Evolutionary conservation across 2,888 invertebrate genomes (phyloP).

Genomic region (Oxycera nigricornis): DNA sequence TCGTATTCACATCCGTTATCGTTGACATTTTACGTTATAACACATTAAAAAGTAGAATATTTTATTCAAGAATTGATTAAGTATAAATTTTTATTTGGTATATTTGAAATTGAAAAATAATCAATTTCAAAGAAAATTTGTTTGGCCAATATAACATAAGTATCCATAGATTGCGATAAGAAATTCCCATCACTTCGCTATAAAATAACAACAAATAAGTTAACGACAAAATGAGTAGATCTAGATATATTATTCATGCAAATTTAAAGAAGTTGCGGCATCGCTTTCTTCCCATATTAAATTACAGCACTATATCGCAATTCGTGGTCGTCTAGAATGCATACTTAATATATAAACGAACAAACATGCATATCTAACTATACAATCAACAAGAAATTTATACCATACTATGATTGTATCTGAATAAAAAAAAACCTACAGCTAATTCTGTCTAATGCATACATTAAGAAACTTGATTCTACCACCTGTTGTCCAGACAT

Average conservation of each 20-base stretch:
- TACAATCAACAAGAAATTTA: neutral
- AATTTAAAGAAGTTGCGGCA: conserved; percentile 2
- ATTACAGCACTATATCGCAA: conserved; percentile 8
- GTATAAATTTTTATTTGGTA: no score
- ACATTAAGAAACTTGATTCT: conserved; percentile 3
- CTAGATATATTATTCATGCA: conserved; percentile 10
- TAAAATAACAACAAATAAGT: neutral
- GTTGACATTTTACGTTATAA: no score
- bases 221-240: neutral
- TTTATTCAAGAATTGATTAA: no score
- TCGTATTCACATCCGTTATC: no score
- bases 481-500: neutral
- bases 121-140: neutral
- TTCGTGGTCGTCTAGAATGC: neutral
- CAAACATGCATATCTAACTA: neutral
- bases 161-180: neutral
- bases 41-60: no score
- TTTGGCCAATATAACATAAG: neutral
- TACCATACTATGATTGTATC: neutral
- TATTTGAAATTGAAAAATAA: conserved; percentile 11
- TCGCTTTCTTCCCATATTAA: conserved; percentile 18
- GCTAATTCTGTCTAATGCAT: neutral
- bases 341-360: neutral
- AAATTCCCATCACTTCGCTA: neutral
- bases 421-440: neutral